phyloP scores from a whole-genome alignment of 64 coral and sea anemone genomes.

The Catalaphyllia jardinei region DNA sequence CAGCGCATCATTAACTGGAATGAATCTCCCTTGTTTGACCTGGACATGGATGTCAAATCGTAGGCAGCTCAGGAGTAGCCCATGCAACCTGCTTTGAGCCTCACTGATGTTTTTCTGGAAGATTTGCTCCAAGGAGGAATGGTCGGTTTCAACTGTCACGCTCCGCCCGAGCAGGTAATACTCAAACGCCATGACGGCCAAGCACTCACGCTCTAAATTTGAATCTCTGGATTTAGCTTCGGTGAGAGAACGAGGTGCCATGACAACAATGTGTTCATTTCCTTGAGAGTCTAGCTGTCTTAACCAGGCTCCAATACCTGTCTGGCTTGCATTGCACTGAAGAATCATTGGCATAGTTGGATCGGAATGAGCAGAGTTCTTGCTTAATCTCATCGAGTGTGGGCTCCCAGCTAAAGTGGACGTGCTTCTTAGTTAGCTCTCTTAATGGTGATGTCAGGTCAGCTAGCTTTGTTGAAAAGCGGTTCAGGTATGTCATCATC shows the following conservation, averaged over 20 bases:
- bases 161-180: constrained; percentile 16
- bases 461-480: constrained; percentile 7
- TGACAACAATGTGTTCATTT: too few relatives aligned
- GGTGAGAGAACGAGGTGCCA: not conserved
- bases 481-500: constrained; percentile 13
- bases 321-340: constrained; percentile 59
- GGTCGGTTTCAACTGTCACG: constrained; percentile 41
- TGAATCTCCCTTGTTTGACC: constrained; percentile 14
- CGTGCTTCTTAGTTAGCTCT: too few relatives aligned
- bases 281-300: too few relatives aligned
- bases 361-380: constrained; percentile 17
- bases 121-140: constrained; percentile 59
- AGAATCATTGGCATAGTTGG: constrained; percentile 27
- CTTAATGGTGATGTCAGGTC: too few relatives aligned
- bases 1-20: constrained; percentile 32
- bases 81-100: constrained; percentile 13
- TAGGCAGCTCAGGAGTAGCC: constrained; percentile 9
- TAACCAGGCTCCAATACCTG: constrained; percentile 48
- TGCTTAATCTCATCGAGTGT: too few relatives aligned
- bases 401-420: too few relatives aligned
- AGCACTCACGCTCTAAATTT: constrained; percentile 42
- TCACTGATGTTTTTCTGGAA: too few relatives aligned
- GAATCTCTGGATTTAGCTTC: constrained; percentile 45
- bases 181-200: constrained; percentile 38
- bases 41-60: constrained; percentile 16